Conservation (phyloP, 2,888 invertebrate genomes). For the Caenorhabditis zanzibari region DNA sequence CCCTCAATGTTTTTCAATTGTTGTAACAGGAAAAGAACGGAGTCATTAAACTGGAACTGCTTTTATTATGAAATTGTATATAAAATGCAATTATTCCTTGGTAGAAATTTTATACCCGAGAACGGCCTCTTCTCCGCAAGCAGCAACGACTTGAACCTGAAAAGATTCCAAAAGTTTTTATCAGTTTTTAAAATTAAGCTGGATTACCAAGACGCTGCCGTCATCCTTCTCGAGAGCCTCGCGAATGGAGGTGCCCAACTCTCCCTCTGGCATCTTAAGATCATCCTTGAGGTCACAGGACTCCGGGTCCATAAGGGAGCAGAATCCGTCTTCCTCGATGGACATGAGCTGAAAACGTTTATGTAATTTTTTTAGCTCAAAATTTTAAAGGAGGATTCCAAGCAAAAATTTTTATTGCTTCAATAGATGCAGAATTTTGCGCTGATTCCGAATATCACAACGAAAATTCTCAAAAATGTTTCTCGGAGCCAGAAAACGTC, state of each 20-base stretch:
- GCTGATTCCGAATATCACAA: no score
- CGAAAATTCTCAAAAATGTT: no score
- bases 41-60: constrained; percentile 35
- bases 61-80: constrained; percentile 53
- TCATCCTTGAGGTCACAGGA: constrained; percentile 88
- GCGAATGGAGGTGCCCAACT: constrained; percentile 92
- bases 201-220: constrained; percentile 73
- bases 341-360: constrained; percentile 87
- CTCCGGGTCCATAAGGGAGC: constrained; percentile 94
- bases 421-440: no score
- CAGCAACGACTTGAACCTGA: constrained; percentile 79
- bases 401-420: no score
- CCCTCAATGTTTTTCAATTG: constrained; percentile 43
- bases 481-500: no score
- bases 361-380: no score
- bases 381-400: no score
- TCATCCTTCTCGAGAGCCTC: constrained; percentile 87
- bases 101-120: constrained; percentile 82
- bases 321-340: constrained; percentile 91
- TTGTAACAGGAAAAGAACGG: constrained; percentile 23
- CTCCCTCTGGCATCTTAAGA: constrained; percentile 95
- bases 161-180: not conserved
- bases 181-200: not conserved
- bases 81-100: constrained; percentile 74
- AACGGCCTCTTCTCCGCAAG: constrained; percentile 83